Conservation (phyloP, 2,113 vertebrate species). For the Lasiurus borealis region DNA sequence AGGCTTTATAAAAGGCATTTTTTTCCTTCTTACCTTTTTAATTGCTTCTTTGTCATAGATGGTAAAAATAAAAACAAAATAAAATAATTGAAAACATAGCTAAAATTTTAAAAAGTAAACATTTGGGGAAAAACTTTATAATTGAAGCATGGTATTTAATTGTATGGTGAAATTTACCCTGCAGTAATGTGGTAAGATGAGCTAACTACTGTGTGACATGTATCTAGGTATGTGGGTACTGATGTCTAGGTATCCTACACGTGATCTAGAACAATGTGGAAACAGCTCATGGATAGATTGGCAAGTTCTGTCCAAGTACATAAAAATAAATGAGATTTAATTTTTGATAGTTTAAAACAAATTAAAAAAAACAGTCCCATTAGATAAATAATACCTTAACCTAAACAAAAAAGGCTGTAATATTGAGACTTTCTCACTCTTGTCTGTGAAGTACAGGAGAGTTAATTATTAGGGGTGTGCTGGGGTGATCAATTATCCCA, state of each 20-base stretch:
- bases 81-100: slow-evolving; percentile 13
- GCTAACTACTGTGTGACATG: neutral
- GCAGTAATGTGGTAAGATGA: neutral
- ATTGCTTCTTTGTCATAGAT: neutral
- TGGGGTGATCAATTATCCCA: neutral
- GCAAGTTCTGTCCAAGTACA: neutral
- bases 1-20: neutral
- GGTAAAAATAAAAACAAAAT: slow-evolving; percentile 42
- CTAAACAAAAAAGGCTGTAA: neutral
- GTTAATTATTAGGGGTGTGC: neutral
- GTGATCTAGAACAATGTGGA: neutral
- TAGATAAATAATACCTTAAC: neutral
- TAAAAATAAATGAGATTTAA: neutral
- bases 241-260: neutral
- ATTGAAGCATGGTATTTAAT: neutral
- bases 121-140: slow-evolving; percentile 16
- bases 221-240: neutral
- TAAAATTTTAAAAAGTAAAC: neutral
- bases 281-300: neutral
- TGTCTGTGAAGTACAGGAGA: neutral
- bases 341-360: slow-evolving; percentile 55
- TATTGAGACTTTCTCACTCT: neutral
- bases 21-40: slow-evolving; percentile 27
- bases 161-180: neutral
- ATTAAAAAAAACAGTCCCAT: neutral